Evolutionary conservation across 2,113 vertebrate genomes (phyloP).

Genomic region (Orycteropus afer): DNA sequence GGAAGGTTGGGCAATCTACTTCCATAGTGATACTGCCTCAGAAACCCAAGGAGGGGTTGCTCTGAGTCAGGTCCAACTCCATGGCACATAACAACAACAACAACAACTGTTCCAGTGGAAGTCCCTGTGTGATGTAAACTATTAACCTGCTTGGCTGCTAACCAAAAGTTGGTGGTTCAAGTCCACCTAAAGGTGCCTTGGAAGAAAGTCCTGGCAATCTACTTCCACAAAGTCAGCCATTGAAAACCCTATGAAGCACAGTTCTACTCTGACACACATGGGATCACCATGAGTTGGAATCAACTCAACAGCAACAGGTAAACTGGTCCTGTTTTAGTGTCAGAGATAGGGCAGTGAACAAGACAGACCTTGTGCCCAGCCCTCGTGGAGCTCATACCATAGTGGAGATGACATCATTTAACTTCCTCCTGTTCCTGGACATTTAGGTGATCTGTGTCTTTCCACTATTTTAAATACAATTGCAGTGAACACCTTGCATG

Average conservation of each 20-base stretch:
- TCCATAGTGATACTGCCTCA: too few relatives aligned
- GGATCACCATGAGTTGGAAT: not conserved
- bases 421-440: not conserved
- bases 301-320: not conserved
- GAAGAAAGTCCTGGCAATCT: not conserved
- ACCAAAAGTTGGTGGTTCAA: not conserved
- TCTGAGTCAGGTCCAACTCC: too few relatives aligned
- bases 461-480: not conserved
- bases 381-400: not conserved
- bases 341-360: rapidly evolving
- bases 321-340: not conserved
- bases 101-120: not conserved
- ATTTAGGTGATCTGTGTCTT: not conserved
- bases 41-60: too few relatives aligned
- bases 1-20: too few relatives aligned
- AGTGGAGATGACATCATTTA: rapidly evolving
- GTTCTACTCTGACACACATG: not conserved
- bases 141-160: not conserved
- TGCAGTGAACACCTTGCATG: too few relatives aligned
- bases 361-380: rapidly evolving
- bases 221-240: not conserved
- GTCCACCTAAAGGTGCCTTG: not conserved
- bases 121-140: not conserved
- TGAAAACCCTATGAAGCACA: not conserved
- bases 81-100: too few relatives aligned